These are phyloP conservation scores for Acanthosoma haemorrhoidale DNA, from an alignment of 2,888 invertebrate species.

Conservation along the genomic window DNA sequence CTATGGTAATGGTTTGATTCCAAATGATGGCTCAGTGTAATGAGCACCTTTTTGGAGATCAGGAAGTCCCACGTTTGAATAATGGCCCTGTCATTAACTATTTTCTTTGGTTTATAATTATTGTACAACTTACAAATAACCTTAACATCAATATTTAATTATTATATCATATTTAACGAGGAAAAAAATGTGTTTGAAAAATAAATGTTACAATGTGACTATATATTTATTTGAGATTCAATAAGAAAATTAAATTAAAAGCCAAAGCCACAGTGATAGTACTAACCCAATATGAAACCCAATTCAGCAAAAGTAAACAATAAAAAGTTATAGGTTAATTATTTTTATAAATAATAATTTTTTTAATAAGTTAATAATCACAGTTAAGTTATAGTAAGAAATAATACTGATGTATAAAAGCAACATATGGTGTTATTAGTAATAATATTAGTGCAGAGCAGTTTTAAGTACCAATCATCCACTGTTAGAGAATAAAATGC, in stretches of 20 bases:
- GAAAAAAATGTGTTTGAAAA: background rate
- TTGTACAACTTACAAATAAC: no score
- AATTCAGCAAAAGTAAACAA: background rate
- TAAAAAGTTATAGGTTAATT: background rate
- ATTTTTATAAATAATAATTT: background rate
- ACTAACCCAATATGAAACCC: background rate
- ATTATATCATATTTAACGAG: background rate
- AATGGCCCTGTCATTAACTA: no score
- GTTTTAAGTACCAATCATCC: background rate
- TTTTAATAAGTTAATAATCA: background rate
- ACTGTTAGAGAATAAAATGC: no score
- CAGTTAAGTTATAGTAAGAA: background rate
- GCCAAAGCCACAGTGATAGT: background rate
- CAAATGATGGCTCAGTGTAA: no score
- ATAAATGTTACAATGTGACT: background rate
- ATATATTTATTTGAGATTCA: background rate
- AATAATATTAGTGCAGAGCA: no score
- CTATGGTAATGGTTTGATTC: no score
- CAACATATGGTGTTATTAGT: background rate
- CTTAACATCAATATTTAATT: no score
- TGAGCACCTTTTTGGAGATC: no score
- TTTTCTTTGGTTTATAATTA: no score
- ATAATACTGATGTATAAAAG: slow-evolving; percentile 1
- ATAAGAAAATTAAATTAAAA: background rate
- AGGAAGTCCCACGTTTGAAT: no score